Evolutionary conservation across 2,113 vertebrate species (phyloP).

Genomic region (Rhynchopsitta pachyrhyncha): DNA sequence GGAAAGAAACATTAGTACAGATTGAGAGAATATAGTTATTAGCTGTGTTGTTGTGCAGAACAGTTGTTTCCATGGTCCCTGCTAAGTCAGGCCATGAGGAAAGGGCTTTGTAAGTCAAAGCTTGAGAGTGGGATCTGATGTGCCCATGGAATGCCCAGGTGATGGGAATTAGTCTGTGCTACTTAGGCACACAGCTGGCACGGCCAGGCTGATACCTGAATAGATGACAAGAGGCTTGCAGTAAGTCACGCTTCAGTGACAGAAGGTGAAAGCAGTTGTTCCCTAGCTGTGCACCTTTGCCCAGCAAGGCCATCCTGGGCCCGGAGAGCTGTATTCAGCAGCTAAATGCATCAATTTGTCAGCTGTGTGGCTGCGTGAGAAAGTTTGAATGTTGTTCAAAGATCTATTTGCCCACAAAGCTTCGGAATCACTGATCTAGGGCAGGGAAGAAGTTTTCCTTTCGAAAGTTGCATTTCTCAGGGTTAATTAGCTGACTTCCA

Average conservation of each 20-base stretch:
- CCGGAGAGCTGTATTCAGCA: neutral
- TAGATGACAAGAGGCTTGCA: neutral
- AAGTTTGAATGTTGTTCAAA: neutral
- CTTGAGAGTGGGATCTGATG: neutral
- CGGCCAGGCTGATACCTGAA: neutral
- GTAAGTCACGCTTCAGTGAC: rapidly evolving
- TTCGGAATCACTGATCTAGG: neutral
- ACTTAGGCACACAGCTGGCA: neutral
- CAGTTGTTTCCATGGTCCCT: rapidly evolving
- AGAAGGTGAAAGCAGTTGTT: neutral
- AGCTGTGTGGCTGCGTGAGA: constrained; percentile 11
- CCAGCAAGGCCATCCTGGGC: neutral
- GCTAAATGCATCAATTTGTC: neutral
- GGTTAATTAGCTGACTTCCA: constrained; percentile 35
- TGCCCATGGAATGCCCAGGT: neutral
- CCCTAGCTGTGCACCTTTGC: neutral
- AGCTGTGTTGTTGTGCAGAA: neutral
- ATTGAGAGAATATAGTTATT: neutral
- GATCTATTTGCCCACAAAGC: neutral
- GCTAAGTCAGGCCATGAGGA: neutral
- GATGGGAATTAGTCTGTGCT: neutral
- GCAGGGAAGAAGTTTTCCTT: constrained; percentile 5
- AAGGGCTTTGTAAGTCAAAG: neutral
- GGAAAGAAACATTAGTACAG: neutral
- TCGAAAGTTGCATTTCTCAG: neutral